Conservation (phyloP, 2,888 invertebrate genomes). For the Falcaria lacertinaria region DNA sequence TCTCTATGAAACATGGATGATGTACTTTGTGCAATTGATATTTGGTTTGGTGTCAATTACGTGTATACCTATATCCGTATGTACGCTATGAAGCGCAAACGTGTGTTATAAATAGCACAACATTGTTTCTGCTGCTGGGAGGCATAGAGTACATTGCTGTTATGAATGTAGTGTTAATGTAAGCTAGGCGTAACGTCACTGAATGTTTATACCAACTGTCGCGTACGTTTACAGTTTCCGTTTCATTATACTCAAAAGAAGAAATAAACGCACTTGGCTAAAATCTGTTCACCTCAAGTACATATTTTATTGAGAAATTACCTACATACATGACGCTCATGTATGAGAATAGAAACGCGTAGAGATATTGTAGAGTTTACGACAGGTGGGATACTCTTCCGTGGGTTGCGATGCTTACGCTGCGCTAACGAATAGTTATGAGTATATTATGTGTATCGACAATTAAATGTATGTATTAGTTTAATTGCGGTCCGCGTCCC, state of each 20-base stretch:
- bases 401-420: background rate
- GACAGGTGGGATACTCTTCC: background rate
- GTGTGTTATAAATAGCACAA: background rate
- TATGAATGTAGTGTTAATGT: conserved; percentile 34
- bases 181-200: conserved; percentile 24
- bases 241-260: background rate
- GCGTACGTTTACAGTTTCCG: conserved; percentile 1
- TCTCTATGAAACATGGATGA: no score
- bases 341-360: background rate
- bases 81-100: background rate
- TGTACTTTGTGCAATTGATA: background rate
- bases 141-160: conserved; percentile 33
- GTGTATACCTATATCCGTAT: background rate
- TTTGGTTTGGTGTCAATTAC: background rate
- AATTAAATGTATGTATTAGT: conserved; percentile 42
- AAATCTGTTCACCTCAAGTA: background rate
- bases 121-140: conserved; percentile 33
- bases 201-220: conserved; percentile 25
- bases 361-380: background rate
- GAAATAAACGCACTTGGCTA: background rate
- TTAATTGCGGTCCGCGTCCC: conserved; percentile 40
- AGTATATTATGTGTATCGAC: conserved; percentile 37
- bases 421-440: conserved; percentile 24
- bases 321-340: background rate
- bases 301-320: background rate